A percentile compares a stretch with the other conserved stretches of the same genome.
These are phyloP conservation scores for Ganaspis sp. DNA, from an alignment of 1,140 invertebrate species.

Conservation along the genomic window DNA sequence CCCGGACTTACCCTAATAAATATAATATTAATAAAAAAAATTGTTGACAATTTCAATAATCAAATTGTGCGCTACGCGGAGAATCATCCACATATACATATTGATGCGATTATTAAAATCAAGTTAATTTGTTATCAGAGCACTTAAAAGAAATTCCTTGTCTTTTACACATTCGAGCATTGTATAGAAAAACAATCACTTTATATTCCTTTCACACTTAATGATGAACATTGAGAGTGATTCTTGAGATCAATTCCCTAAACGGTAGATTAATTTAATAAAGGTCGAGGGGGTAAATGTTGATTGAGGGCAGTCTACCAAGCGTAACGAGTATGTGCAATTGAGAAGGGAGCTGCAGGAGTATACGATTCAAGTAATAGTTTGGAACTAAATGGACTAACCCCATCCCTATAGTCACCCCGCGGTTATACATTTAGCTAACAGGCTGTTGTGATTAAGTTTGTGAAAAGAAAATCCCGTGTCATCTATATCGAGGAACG, in stretches of 20 bases:
- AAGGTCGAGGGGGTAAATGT: constrained; percentile 61
- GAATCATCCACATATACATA: too few relatives aligned
- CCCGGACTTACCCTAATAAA: too few relatives aligned
- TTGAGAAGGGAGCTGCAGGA: constrained; percentile 29
- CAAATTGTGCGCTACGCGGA: too few relatives aligned
- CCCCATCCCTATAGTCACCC: constrained; percentile 62
- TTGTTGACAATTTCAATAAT: too few relatives aligned
- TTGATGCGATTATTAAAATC: too few relatives aligned
- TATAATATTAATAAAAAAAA: too few relatives aligned
- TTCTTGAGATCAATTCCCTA: constrained; percentile 71
- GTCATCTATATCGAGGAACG: constrained; percentile 44
- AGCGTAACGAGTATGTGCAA: constrained; percentile 61
- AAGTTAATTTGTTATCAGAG: too few relatives aligned
- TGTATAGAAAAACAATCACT: neutral
- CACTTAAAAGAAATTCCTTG: neutral
- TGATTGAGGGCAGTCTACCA: constrained; percentile 50
- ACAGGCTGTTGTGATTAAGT: constrained; percentile 73
- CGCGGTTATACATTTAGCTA: constrained; percentile 68
- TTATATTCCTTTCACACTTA: constrained; percentile 50
- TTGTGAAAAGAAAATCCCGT: constrained; percentile 57
- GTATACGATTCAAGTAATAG: constrained; percentile 61
- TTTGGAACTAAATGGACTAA: constrained; percentile 62
- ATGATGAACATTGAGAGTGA: constrained; percentile 50
- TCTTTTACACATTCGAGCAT: too few relatives aligned
- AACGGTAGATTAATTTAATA: constrained; percentile 74